A percentile compares a stretch with the other conserved stretches of the same genome.
These are phyloP conservation scores for Sphecodes monilicornis DNA, from an alignment of 2,888 invertebrate genomes.

Conservation along the genomic window DNA sequence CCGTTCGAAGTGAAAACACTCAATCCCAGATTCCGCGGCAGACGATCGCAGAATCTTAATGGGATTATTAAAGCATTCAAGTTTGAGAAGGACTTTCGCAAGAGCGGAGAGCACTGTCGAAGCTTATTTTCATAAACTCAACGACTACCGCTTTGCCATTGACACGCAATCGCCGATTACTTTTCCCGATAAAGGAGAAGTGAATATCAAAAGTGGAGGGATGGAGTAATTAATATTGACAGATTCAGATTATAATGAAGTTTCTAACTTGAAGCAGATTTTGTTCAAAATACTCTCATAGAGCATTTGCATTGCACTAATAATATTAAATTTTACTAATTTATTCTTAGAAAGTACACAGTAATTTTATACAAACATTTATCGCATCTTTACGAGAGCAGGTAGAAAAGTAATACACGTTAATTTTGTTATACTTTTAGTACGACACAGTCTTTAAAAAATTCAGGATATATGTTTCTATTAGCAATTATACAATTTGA, in stretches of 20 bases:
- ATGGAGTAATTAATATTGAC: conserved; percentile 6
- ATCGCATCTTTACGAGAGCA: too few species aligned
- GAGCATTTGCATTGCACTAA: background rate
- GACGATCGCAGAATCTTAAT: conserved; percentile 24
- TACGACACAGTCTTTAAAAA: too few species aligned
- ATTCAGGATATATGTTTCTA: too few species aligned
- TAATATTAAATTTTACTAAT: background rate
- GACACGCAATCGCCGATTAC: conserved; percentile 7
- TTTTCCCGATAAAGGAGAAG: background rate
- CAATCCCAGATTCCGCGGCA: conserved; percentile 21
- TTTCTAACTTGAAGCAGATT: background rate
- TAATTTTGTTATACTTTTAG: too few species aligned
- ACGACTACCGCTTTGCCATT: conserved; percentile 1
- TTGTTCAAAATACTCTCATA: background rate
- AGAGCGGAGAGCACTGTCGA: conserved; percentile 16
- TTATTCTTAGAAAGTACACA: background rate
- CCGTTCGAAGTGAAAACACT: conserved; percentile 23
- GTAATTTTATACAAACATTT: background rate
- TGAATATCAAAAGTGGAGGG: background rate
- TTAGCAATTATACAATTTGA: background rate
- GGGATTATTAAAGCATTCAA: conserved; percentile 33
- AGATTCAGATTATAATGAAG: background rate
- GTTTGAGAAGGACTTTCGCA: background rate
- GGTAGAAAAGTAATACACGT: too few species aligned
- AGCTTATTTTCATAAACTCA: conserved; percentile 23